Base-by-base conservation (phyloP, 1,140 invertebrate species). In the Archegozetes longisetosus region DNA sequence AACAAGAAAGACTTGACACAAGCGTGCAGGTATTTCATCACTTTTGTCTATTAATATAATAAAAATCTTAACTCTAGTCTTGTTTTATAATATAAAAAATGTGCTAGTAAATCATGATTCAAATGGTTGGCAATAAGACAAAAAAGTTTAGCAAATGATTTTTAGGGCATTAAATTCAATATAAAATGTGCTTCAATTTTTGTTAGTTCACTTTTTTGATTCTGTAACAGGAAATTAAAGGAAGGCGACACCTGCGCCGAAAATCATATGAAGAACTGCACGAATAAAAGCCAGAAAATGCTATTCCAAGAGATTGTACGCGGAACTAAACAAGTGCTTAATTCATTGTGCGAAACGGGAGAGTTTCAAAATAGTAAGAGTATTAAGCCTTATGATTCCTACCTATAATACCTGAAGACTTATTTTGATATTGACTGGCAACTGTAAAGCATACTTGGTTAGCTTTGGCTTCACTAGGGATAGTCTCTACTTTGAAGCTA, bases 301-400 rank as follows among this genome's bases (percentile, higher is more conserved):
- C 27, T 66, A 6, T 63, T 53, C 29, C 51, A 66, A 59, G 64
- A 64, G 20, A 61, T 66, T 24, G 64, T 66, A 13, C 55, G 58
- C 17, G 65, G 55, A 32, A 60, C 65, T 2, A 59, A 64, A 54
- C 61, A 66, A 56, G 65, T 64, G 17, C 64, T 66, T 1, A 46
- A 64, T 46, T 53, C 58, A 26, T 51, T 66, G 3, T 66, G 65
- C 53, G 17, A 62, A 24, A 53, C 59, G 24, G 65, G 63, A 29
- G 28, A 58, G 24, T n/a, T 60, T 24, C 65, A 66, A 47, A 24
- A 60, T 50, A 52, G 65, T 65, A 54, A n/a, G 23, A 47, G 24
- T 47, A 47, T 47, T 47, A 14, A 14, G 46, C 14, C 46, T 47
- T 14, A 14, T 47, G 46, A n/a, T n/a, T n/a, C n/a, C n/a, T n/a